Evolutionary conservation across 2,888 invertebrate species (phyloP).

Genomic region (Agonopterix heracliana): DNA sequence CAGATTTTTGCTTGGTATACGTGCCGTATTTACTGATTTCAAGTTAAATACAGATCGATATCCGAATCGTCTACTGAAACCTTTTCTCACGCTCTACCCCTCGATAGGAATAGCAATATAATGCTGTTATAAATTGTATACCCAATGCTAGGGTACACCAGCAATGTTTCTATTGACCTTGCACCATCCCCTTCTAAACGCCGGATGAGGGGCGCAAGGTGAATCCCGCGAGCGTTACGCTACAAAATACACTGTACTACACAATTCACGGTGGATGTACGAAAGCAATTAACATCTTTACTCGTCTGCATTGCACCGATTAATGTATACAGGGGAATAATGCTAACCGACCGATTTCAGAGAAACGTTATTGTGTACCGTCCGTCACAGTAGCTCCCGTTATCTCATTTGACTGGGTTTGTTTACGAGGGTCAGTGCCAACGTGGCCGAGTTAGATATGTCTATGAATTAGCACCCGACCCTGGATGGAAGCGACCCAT

Average conservation of each 20-base stretch:
- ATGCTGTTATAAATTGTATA: slow-evolving; percentile 37
- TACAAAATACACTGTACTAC: slow-evolving; percentile 26
- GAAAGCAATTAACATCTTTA: slow-evolving; percentile 37
- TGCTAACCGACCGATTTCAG: slow-evolving; percentile 38
- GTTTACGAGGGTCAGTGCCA: slow-evolving; percentile 35
- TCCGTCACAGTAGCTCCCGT: slow-evolving; percentile 17
- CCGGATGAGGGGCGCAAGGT: slow-evolving; percentile 42
- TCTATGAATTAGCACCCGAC: slow-evolving; percentile 34
- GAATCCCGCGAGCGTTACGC: slow-evolving; percentile 32
- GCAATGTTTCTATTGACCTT: slow-evolving; percentile 39
- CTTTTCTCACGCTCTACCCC: slow-evolving; percentile 39
- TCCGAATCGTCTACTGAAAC: slow-evolving; percentile 12
- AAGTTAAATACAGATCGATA: neutral
- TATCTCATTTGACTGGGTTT: slow-evolving; percentile 33
- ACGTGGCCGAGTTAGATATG: slow-evolving; percentile 47
- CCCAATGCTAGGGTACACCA: slow-evolving; percentile 24
- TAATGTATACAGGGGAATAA: slow-evolving; percentile 34
- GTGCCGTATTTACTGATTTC: neutral
- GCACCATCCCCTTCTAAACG: slow-evolving; percentile 30
- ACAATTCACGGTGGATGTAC: slow-evolving; percentile 22
- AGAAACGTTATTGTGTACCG: slow-evolving; percentile 19
- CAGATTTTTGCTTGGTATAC: neutral
- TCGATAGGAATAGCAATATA: slow-evolving; percentile 16
- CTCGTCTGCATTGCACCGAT: slow-evolving; percentile 32
- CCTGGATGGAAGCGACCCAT: slow-evolving; percentile 31